Evolutionary conservation across 2,113 vertebrate species (phyloP), one percentile per base, ranked within the genome.

Genomic region (Ancistrus triradiatus): DNA sequence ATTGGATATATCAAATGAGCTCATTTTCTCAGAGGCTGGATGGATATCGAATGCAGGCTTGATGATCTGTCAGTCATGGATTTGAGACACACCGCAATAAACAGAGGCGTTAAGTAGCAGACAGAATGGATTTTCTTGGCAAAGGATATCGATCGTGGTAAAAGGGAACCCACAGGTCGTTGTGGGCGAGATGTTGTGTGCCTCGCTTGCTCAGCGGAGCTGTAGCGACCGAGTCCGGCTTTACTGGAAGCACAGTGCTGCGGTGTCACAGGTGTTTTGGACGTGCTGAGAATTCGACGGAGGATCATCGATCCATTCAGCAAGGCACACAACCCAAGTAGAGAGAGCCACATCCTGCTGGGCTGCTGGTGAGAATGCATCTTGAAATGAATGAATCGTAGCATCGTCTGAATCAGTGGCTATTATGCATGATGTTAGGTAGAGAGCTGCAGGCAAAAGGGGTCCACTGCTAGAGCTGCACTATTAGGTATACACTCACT

Each of bases 211-310:
- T 37, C 15, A 19, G 31, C 19, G 35, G 17, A 7, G 44, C 37
- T 14, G 5, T 13, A 15, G 53, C 28, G 44, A 31, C 61, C 31
- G 57, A 43, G 38, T 53, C 52, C 66, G 14, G 50, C 28, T 61
- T 62, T 33, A 52, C 50, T 62, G 59, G 31, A 48, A 59, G 59
- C 49, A 38, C 31, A 18, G 50, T 18, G 59, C 59, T 21, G 24
- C 25, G 59, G 43, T 49, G 67, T 69, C 67, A 69, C 59, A 48
- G 67, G 50, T 17, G n/a, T 40, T 33, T 50, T n/a, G 37, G 46
- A 70, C 60, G 68, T 70, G 68, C 44, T 21, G 18, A 24, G 68
- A 62, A 70, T 70, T 15, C 31, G 40, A 50, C 17, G 11, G 52
- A 10, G 7, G 17, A 19, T 19, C 33, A 70, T 70, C 60, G 59